Percentiles rank a stretch among this genome's conserved stretches.
phyloP scores from a whole-genome alignment of 2,113 vertebrate species.

The Fregetta grallaria region DNA sequence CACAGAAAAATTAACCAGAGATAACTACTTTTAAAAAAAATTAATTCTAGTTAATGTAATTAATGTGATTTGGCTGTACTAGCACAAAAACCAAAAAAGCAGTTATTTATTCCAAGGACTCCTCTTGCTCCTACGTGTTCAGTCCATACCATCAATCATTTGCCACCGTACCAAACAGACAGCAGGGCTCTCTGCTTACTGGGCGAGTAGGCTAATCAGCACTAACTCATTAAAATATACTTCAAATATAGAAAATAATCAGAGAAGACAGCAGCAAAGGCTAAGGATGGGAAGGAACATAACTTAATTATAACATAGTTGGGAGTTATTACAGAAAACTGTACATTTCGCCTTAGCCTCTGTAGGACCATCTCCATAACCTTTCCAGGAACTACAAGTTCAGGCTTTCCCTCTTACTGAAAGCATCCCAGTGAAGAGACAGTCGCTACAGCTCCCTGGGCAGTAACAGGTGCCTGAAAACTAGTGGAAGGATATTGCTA shows the following conservation, averaged over 20 bases:
- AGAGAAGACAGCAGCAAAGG: background rate
- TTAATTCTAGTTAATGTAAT: background rate
- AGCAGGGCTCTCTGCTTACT: background rate
- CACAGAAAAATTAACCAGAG: background rate
- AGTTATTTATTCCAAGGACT: background rate
- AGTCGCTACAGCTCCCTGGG: background rate
- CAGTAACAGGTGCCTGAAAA: background rate
- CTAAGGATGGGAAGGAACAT: background rate
- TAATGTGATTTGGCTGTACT: background rate
- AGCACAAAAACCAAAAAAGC: background rate
- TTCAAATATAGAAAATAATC: background rate
- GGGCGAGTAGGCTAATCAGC: rapidly evolving
- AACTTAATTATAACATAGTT: background rate
- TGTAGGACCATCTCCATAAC: background rate
- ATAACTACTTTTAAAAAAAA: background rate
- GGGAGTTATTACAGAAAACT: background rate
- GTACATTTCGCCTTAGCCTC: background rate
- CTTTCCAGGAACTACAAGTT: background rate
- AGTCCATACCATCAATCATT: background rate
- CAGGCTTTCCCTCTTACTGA: background rate
- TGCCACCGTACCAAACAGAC: background rate
- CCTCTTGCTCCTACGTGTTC: background rate
- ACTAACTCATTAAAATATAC: background rate
- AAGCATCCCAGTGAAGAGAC: background rate
- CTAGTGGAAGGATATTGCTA: background rate